Percentiles rank a stretch among this genome's conserved stretches.
phyloP scores from a whole-genome alignment of 2,797 vertebrate species.

The Hipposideros larvatus region DNA sequence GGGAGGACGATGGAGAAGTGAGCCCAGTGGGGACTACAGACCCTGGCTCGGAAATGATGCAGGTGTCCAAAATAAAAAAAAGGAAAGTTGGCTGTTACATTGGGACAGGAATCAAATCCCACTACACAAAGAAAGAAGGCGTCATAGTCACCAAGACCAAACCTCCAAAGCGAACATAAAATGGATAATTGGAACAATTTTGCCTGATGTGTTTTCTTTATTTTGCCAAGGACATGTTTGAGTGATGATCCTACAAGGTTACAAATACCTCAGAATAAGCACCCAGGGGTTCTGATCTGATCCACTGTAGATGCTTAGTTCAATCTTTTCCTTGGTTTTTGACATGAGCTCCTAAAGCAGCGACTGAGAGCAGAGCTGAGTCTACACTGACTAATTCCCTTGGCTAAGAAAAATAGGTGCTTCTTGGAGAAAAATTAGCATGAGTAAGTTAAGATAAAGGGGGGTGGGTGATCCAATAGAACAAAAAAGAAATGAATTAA shows the following conservation, averaged over 20 bases:
- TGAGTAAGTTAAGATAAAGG: not conserved
- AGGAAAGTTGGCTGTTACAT: not conserved
- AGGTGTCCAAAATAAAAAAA: slow-evolving; percentile 52
- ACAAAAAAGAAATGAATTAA: not conserved
- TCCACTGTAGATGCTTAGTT: not conserved
- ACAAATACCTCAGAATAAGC: slow-evolving; percentile 10
- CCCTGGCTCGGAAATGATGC: slow-evolving; percentile 53
- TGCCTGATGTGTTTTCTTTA: not conserved
- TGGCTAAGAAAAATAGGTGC: not conserved
- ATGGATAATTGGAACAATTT: slow-evolving; percentile 1
- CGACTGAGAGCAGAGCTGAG: not conserved
- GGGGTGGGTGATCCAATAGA: not conserved
- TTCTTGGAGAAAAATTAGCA: not conserved
- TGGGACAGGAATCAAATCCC: slow-evolving; percentile 12
- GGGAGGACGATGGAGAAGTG: slow-evolving; percentile 22
- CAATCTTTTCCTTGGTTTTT: slow-evolving; percentile 38
- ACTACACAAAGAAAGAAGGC: not conserved
- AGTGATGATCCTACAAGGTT: not conserved
- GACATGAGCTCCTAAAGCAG: not conserved
- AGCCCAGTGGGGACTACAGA: not conserved
- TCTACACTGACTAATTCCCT: not conserved
- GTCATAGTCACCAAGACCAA: not conserved
- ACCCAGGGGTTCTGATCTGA: not conserved
- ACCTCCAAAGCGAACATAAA: not conserved
- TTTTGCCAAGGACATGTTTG: slow-evolving; percentile 21